Base-by-base conservation (phyloP, 2,113 vertebrate genomes). In the Sebastes schlegelii region DNA sequence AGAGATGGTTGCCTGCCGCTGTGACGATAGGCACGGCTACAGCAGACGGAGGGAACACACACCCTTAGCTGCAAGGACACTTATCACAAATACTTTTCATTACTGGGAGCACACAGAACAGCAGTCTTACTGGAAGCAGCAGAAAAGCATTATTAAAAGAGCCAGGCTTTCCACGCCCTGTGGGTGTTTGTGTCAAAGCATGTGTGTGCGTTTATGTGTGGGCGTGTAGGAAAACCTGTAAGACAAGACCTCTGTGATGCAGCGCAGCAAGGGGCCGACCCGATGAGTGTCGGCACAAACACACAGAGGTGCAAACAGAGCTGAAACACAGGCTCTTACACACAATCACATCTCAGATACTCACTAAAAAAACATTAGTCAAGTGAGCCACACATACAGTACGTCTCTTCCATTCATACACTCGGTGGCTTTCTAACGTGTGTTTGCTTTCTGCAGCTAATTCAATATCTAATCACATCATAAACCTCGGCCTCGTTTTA, bases 161-260 rank as follows among this genome's bases (percentile, higher is more conserved):
- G 6, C 5, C 61, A 8, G 61, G 16, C 9, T 45, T 61, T 86
- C 90, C 89, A 86, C 92, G 74, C 92, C 92, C 86, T 0, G 4
- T 77, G n/a, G 40, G 76, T 79, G 82, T 81, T 77, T 73, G 49
- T 83, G 54, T 72, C 34, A 62, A 78, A 81, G 82, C 57, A 58
- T 55, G 46, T 75, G 49, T 58, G 60, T 51, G 62, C 49, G 63
- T 81, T 49, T 58, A 12, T 40, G 48, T 82, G 87, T 84, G 80
- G 69, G 91, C 6, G 90, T 87, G 82, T 12, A 8, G 84, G 62
- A 70, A 92, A 95, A 96, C 95, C 94, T 90, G 94, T 92, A 85
- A 85, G 61, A 92, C 94, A 49, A 90, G 93, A 72, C 65, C 45
- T 81, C 12, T 67, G 62, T 55, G 63, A 77, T 51, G 68, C 23